Base-by-base conservation (phyloP, 2,797 vertebrate species). In the Nothura maculosa region DNA sequence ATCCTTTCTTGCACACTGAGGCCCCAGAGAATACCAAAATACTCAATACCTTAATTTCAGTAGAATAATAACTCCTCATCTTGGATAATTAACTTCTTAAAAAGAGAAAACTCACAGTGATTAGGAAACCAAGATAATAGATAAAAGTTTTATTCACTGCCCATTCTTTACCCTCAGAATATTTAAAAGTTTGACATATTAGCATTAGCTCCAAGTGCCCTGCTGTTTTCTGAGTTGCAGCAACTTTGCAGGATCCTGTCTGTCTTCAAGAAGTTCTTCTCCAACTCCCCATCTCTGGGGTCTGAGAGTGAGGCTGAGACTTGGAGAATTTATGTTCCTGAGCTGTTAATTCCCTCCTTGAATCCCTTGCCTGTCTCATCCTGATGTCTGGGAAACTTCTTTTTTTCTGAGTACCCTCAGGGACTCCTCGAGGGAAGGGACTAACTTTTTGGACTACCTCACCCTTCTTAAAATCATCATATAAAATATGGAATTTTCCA, bases 81-180 rank as follows among this genome's bases (percentile, higher is more conserved):
- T 82, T 69, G 52, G 34, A 54, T 94, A 69, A 54, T 69, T 85
- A 52, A 28, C 32, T 61, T 9, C 3, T 8, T 57, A 43, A 58
- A 63, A 1, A 70, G 17, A 34, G 21, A 89, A 85, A 80, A 77
- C 32, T 43, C 76, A 34, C 2, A 40, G 36, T 3, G 3, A 20
- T 52, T 40, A 60, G 30, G 62, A 45, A 81, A n/a, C 11, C 19
- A 45, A 85, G 87, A 70, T 52, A 85, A 55, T 34, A 66, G 50
- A 40, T 58, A 66, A 81, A 66, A 88, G n/a, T 10, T 79, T 86
- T 92, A 52, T 74, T 85, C 38, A 18, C 43, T 52, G 43, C 34
- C 30, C 7, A 4, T 60, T 73, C 27, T 66, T 24, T 2, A 2
- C 47, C 15, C 34, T 10, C 42, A 14, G 30, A 75, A 15, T 36